These are phyloP conservation scores for Amorpha juglandis DNA, from an alignment of 2,888 invertebrate species.

Conservation along the genomic window DNA sequence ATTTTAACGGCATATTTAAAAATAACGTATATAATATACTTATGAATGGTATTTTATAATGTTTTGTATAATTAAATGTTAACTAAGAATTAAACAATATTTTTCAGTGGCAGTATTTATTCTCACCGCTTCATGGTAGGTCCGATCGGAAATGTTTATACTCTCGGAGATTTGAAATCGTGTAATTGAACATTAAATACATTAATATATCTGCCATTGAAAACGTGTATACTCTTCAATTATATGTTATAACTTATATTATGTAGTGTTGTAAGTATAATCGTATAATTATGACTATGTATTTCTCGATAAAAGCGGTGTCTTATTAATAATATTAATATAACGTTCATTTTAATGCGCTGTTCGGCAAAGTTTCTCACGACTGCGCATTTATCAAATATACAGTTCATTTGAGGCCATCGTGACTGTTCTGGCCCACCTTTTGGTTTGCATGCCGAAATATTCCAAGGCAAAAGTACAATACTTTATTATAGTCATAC, in stretches of 20 bases:
- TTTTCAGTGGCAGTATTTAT: conserved; percentile 6
- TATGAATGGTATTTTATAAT: conserved; percentile 29
- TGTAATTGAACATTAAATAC: neutral
- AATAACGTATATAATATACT: conserved; percentile 31
- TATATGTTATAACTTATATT: conserved; percentile 14
- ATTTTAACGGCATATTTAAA: neutral
- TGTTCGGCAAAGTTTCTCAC: neutral
- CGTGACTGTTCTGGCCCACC: too few species aligned
- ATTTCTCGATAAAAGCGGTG: conserved; percentile 57
- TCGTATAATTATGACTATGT: conserved; percentile 33
- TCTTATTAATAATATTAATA: conserved; percentile 57
- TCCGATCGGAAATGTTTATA: too few species aligned
- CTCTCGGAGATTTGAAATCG: neutral
- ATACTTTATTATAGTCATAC: too few species aligned
- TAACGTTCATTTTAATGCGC: conserved; percentile 29
- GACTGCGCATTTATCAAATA: conserved; percentile 4
- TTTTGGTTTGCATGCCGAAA: too few species aligned
- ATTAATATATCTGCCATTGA: conserved; percentile 31
- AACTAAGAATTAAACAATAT: neutral
- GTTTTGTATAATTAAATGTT: conserved; percentile 9
- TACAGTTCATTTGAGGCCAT: too few species aligned
- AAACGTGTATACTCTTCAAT: conserved; percentile 21
- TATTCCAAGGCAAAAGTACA: too few species aligned
- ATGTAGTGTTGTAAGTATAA: conserved; percentile 35
- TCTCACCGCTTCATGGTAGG: conserved; percentile 23